These are phyloP conservation scores for Sarcophilus harrisii DNA, from an alignment of 2,797 vertebrate species.

Conservation along the genomic window DNA sequence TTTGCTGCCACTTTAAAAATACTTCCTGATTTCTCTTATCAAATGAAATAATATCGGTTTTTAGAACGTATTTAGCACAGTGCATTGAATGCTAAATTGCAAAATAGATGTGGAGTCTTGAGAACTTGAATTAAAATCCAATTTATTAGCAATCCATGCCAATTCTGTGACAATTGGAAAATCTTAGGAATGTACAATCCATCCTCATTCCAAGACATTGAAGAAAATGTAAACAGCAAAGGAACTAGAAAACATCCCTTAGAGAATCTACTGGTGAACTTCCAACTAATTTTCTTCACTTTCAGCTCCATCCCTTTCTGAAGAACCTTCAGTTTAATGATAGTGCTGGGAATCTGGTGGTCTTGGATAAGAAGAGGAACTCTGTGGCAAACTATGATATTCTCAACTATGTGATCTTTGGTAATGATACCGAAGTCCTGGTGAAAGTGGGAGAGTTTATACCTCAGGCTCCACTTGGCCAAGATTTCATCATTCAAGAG, in stretches of 20 bases:
- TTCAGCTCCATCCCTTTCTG: neutral
- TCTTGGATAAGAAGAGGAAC: neutral
- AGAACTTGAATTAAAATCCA: too few relatives aligned
- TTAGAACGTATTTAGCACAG: neutral
- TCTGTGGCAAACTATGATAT: neutral
- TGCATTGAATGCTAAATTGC: too few relatives aligned
- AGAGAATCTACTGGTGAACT: neutral
- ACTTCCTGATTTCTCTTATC: neutral
- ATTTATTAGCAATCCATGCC: too few relatives aligned
- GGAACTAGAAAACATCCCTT: neutral
- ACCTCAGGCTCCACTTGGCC: neutral
- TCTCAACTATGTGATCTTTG: neutral
- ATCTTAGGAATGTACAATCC: neutral
- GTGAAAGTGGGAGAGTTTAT: neutral
- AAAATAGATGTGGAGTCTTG: too few relatives aligned
- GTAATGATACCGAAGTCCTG: neutral
- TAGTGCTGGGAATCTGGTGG: neutral
- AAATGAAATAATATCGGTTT: too few relatives aligned
- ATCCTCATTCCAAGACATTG: too few relatives aligned
- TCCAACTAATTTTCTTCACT: neutral
- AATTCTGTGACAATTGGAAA: neutral
- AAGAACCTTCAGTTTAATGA: neutral
- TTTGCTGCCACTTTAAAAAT: neutral
- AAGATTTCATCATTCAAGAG: neutral
- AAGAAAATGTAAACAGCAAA: neutral